A percentile compares a stretch with the other conserved stretches of the same genome.
Evolutionary conservation across 1,140 invertebrate genomes (phyloP).

Genomic region (Hypsibius dujardini): DNA sequence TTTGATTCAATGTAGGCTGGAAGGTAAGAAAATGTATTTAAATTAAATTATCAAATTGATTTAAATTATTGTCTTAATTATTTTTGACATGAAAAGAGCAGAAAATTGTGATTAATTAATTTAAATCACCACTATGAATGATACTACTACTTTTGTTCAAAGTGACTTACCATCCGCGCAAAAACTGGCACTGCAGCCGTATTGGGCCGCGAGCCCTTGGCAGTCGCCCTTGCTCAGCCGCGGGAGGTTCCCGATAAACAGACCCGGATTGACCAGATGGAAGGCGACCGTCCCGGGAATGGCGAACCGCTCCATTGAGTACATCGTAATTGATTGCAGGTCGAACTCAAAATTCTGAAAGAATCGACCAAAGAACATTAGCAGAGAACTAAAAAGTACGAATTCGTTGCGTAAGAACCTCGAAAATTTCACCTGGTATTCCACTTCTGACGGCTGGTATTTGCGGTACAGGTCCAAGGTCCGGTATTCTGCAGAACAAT

Average conservation of each 20-base stretch:
- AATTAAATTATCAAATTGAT: background rate
- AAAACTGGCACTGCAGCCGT: background rate
- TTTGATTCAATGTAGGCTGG: background rate
- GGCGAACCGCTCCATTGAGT: slow-evolving; percentile 1
- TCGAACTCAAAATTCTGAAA: slow-evolving; percentile 11
- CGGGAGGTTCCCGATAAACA: slow-evolving; percentile 7
- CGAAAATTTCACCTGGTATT: too few species aligned
- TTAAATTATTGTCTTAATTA: too few species aligned
- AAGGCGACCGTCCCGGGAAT: slow-evolving; percentile 5
- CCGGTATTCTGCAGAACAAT: background rate
- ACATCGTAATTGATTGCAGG: slow-evolving; percentile 2
- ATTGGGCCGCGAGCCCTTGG: background rate
- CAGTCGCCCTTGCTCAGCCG: slow-evolving; percentile 11
- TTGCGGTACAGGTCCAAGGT: slow-evolving; percentile 3
- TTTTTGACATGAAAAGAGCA: too few species aligned
- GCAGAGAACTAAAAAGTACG: too few species aligned
- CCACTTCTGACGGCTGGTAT: slow-evolving; percentile 16
- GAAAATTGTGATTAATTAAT: too few species aligned
- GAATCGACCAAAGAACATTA: too few species aligned
- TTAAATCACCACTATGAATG: background rate
- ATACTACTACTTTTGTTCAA: background rate
- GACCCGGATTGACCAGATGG: slow-evolving; percentile 4
- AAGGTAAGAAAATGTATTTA: background rate
- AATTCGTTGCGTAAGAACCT: too few species aligned
- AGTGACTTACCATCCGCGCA: background rate